phyloP scores from a whole-genome alignment of 2,888 invertebrate species.

The Gonocerus acuteangulatus region DNA sequence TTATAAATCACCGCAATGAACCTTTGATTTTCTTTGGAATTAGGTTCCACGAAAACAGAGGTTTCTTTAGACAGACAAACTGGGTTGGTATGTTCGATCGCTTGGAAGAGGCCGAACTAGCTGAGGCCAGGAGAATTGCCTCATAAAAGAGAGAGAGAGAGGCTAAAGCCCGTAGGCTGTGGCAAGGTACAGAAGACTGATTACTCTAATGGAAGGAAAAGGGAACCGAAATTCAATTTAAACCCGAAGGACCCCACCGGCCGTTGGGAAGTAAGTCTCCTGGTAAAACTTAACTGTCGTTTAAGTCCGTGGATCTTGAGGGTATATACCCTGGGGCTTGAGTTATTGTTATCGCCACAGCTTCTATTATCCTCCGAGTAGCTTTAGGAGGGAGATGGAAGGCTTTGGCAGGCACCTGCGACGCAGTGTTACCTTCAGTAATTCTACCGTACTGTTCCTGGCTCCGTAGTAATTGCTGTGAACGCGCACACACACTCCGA shows the following conservation, averaged over 20 bases:
- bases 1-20: too few relatives aligned
- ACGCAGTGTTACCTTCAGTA: too few relatives aligned
- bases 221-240: slow-evolving; percentile 5
- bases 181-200: not conserved
- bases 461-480: too few relatives aligned
- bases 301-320: not conserved
- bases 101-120: not conserved
- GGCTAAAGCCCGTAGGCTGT: not conserved
- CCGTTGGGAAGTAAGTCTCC: too few relatives aligned
- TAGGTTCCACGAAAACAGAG: too few relatives aligned
- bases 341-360: slow-evolving; percentile 15
- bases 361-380: too few relatives aligned
- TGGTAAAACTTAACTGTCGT: slow-evolving; percentile 7
- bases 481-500: too few relatives aligned
- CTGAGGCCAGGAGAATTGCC: not conserved
- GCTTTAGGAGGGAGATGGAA: slow-evolving; percentile 5
- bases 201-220: slow-evolving; percentile 7
- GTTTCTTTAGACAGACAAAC: not conserved
- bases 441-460: too few relatives aligned
- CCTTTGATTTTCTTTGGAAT: too few relatives aligned
- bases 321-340: not conserved
- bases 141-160: slow-evolving; percentile 8
- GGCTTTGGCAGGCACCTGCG: not conserved
- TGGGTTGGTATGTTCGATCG: not conserved
- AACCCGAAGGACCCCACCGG: not conserved